These are phyloP conservation scores for Conus canariensis DNA, from an alignment of 2,888 invertebrate genomes.

Conservation along the genomic window DNA sequence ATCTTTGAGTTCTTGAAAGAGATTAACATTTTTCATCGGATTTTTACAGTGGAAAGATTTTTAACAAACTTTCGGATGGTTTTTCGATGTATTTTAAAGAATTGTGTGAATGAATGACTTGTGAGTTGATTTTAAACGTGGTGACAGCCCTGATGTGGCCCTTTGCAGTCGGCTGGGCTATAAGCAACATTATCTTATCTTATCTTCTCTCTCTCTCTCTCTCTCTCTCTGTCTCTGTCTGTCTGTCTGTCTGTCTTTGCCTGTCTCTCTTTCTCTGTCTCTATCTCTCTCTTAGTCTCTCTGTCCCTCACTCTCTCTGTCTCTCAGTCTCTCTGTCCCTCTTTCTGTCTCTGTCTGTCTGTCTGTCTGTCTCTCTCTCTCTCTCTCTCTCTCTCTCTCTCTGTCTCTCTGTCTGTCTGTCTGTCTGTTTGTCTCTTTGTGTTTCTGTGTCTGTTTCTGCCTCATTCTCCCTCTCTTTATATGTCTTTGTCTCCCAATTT, in stretches of 20 bases:
- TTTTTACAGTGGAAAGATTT: too few relatives aligned
- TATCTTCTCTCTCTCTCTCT: background rate
- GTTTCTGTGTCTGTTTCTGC: background rate
- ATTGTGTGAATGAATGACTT: too few relatives aligned
- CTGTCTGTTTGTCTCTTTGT: background rate
- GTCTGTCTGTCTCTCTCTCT: background rate
- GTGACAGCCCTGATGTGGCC: too few relatives aligned
- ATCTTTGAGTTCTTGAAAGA: too few relatives aligned
- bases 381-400: background rate
- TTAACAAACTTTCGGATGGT: too few relatives aligned
- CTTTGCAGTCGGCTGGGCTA: too few relatives aligned
- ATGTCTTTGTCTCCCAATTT: background rate
- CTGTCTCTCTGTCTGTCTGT: background rate
- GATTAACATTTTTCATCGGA: too few relatives aligned
- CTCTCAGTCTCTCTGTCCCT: too few relatives aligned
- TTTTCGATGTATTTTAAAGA: too few relatives aligned
- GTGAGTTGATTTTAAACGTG: too few relatives aligned
- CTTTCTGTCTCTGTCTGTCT: background rate
- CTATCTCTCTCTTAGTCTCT: constrained; percentile 37
- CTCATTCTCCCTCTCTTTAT: background rate
- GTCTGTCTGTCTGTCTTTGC: background rate
- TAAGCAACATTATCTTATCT: too few relatives aligned
- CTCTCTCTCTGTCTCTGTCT: background rate
- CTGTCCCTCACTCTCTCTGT: constrained; percentile 18
- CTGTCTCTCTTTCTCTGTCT: constrained; percentile 21